Evolutionary conservation across 2,888 invertebrate species (phyloP).

Genomic region (Crioceris asparagi): DNA sequence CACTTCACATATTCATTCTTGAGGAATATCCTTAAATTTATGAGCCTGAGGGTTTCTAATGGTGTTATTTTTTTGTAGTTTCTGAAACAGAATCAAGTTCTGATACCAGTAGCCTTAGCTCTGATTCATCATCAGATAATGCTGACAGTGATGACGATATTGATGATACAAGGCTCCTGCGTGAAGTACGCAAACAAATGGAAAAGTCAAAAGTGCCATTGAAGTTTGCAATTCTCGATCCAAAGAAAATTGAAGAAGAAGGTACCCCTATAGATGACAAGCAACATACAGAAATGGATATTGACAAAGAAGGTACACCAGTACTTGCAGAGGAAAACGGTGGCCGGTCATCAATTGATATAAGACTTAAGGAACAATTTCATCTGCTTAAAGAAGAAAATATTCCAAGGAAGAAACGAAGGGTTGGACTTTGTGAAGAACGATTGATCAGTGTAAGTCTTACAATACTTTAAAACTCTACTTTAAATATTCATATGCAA

Average conservation of each 20-base stretch:
- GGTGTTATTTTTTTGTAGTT: conserved; percentile 21
- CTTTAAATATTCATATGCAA: background rate
- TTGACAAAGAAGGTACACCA: too few relatives aligned
- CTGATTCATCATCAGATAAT: conserved; percentile 41
- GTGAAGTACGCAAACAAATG: conserved; percentile 33
- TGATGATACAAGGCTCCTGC: conserved; percentile 33
- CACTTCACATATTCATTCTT: too few relatives aligned
- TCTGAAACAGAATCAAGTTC: conserved; percentile 34
- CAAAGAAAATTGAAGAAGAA: conserved; percentile 3
- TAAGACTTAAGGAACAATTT: conserved; percentile 31
- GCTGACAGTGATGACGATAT: conserved; percentile 40
- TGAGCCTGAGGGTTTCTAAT: background rate
- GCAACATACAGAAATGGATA: too few relatives aligned
- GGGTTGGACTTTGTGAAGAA: conserved; percentile 50
- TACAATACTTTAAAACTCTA: conserved; percentile 1
- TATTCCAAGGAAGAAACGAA: conserved; percentile 35
- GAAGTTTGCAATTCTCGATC: conserved; percentile 12
- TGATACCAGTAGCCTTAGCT: conserved; percentile 35
- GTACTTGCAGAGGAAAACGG: too few relatives aligned
- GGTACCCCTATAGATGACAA: conserved; percentile 7
- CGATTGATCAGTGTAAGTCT: conserved; percentile 54
- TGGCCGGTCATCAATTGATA: conserved; percentile 27
- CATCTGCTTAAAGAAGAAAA: conserved; percentile 26
- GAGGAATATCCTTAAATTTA: too few relatives aligned
- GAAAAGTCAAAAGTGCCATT: conserved; percentile 20